Conservation (phyloP, 1,140 invertebrate species). For the Drosophila teissieri region DNA sequence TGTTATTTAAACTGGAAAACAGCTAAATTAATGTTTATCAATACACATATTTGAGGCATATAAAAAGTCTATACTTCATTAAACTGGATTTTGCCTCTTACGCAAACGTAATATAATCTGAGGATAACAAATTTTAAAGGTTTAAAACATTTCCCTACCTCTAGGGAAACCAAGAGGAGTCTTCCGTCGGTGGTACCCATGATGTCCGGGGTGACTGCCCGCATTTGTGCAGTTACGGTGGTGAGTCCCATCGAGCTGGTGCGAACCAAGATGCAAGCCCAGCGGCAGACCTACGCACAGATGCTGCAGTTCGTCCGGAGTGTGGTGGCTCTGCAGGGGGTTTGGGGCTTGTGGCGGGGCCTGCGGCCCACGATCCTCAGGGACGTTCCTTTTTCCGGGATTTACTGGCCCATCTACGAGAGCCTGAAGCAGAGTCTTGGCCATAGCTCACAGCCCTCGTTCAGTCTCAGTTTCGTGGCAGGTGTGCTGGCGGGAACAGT, state of each 20-base stretch:
- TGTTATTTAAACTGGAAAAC: too few relatives aligned
- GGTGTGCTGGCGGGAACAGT: constrained; percentile 95
- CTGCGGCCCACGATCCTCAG: constrained; percentile 95
- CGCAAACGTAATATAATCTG: too few relatives aligned
- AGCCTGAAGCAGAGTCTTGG: constrained; percentile 88
- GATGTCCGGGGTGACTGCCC: constrained; percentile 91
- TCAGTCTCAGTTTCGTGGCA: constrained; percentile 92
- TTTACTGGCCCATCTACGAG: constrained; percentile 98
- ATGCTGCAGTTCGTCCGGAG: constrained; percentile 85
- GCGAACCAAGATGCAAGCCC: constrained; percentile 99
- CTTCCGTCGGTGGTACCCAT: constrained; percentile 90
- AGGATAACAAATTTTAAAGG: too few relatives aligned
- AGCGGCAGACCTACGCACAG: constrained; percentile 93
- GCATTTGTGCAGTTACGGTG: constrained; percentile 92
- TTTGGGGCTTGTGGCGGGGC: constrained; percentile 94
- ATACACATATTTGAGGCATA: too few relatives aligned
- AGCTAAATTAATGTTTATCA: too few relatives aligned
- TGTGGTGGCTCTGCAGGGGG: constrained; percentile 90
- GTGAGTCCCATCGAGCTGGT: constrained; percentile 98
- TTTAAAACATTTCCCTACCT: neutral
- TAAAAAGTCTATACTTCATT: too few relatives aligned
- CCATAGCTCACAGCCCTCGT: constrained; percentile 87
- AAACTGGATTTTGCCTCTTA: too few relatives aligned
- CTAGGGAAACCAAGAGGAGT: neutral
- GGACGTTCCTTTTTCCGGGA: constrained; percentile 98